phyloP scores from a whole-genome alignment of 2,113 vertebrate genomes.

The Actinemys pallida region DNA sequence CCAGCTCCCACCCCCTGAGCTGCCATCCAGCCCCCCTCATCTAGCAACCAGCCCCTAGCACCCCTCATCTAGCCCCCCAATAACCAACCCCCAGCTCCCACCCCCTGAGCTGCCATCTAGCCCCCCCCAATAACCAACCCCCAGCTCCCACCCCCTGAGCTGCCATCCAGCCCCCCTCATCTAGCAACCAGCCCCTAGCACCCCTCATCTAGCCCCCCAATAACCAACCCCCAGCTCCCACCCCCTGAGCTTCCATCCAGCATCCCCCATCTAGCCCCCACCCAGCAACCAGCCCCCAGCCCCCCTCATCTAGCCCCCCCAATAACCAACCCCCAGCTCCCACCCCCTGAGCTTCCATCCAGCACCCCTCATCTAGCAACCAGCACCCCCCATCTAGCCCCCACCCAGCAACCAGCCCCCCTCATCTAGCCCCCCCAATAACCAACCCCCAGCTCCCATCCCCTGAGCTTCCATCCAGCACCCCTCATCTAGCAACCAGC shows the following conservation, averaged over 20 bases:
- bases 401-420: neutral
- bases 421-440: neutral
- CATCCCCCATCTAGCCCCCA: neutral
- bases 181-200: neutral
- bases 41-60: no score
- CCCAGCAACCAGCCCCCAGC: neutral
- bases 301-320: neutral
- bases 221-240: no score
- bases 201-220: no score
- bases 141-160: no score
- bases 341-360: no score
- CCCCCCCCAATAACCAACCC: no score
- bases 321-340: neutral
- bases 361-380: no score
- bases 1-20: no score
- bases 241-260: no score
- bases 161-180: no score
- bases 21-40: neutral
- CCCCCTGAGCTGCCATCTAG: no score
- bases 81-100: no score
- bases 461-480: neutral
- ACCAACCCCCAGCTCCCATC: neutral
- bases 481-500: fast-evolving
- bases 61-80: neutral
- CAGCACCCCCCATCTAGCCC: neutral